These are phyloP conservation scores for Synanthedon formicaeformis DNA, from an alignment of 2,888 invertebrate genomes.

Conservation along the genomic window DNA sequence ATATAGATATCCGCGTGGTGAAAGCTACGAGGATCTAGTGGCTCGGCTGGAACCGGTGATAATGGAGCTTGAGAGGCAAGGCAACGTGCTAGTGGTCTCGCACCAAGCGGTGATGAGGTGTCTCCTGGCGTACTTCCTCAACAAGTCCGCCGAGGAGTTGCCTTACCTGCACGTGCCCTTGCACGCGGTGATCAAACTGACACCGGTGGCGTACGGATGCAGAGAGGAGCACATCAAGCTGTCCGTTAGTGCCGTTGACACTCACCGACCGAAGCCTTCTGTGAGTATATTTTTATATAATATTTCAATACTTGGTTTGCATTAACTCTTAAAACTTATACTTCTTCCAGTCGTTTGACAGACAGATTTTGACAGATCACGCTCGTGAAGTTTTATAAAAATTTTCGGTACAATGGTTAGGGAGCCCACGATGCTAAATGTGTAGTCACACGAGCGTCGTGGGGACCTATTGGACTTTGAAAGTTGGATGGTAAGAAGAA, in stretches of 20 bases:
- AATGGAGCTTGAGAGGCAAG: slow-evolving; percentile 98
- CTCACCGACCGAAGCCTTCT: slow-evolving; percentile 92
- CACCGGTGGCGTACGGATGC: slow-evolving; percentile 98
- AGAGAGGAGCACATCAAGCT: slow-evolving; percentile 94
- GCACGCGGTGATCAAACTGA: slow-evolving; percentile 96
- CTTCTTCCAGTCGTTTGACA: too few species aligned
- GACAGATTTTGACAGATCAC: too few species aligned
- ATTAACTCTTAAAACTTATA: too few species aligned
- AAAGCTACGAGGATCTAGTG: slow-evolving; percentile 98
- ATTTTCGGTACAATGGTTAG: too few species aligned
- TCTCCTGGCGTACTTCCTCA: slow-evolving; percentile 96
- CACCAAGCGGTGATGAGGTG: slow-evolving; percentile 98
- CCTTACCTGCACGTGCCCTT: slow-evolving; percentile 92
- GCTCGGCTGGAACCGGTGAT: slow-evolving; percentile 98
- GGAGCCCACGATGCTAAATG: too few species aligned
- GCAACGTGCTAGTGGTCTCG: slow-evolving; percentile 94
- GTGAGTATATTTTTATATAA: slow-evolving; percentile 53
- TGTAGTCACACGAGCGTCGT: too few species aligned
- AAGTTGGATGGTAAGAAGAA: too few species aligned
- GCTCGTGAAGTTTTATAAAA: too few species aligned
- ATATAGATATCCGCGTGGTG: slow-evolving; percentile 88
- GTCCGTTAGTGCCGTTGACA: slow-evolving; percentile 94
- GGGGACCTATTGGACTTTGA: too few species aligned
- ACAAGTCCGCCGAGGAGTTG: slow-evolving; percentile 91
- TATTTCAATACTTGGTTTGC: background rate